Conservation (phyloP, 2,113 vertebrate species). For the Mugil cephalus region DNA sequence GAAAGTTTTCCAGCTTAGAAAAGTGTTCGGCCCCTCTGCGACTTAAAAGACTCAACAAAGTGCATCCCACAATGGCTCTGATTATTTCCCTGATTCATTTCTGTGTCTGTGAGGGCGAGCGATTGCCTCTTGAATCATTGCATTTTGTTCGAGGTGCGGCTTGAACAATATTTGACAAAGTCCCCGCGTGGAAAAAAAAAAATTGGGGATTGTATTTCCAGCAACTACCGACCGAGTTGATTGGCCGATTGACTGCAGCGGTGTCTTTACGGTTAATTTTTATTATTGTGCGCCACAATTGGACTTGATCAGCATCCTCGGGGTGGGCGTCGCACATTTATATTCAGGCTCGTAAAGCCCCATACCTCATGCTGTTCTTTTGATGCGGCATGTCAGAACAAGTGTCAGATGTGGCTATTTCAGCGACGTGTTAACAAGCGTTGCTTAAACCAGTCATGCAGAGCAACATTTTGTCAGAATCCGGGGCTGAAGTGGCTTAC, state of each 20-base stretch:
- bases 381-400: conserved; percentile 7
- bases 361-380: conserved; percentile 34
- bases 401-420: conserved; percentile 23
- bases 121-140: conserved; percentile 8
- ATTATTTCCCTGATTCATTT: not conserved
- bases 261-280: not conserved
- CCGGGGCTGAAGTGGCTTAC: conserved; percentile 43
- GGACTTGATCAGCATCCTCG: conserved; percentile 15
- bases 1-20: not conserved
- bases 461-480: conserved; percentile 45
- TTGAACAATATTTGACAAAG: not conserved
- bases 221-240: not conserved
- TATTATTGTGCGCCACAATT: not conserved
- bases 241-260: conserved; percentile 3
- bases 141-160: conserved; percentile 5
- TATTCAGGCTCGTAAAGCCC: not conserved
- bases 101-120: not conserved
- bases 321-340: not conserved
- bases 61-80: not conserved
- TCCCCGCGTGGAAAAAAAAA: not conserved
- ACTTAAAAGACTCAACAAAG: no score
- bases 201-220: not conserved
- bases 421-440: conserved; percentile 15
- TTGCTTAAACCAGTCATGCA: conserved; percentile 41
- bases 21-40: not conserved